phyloP scores from a whole-genome alignment of 2,113 vertebrate genomes.

The Neopipo cinnamomea region DNA sequence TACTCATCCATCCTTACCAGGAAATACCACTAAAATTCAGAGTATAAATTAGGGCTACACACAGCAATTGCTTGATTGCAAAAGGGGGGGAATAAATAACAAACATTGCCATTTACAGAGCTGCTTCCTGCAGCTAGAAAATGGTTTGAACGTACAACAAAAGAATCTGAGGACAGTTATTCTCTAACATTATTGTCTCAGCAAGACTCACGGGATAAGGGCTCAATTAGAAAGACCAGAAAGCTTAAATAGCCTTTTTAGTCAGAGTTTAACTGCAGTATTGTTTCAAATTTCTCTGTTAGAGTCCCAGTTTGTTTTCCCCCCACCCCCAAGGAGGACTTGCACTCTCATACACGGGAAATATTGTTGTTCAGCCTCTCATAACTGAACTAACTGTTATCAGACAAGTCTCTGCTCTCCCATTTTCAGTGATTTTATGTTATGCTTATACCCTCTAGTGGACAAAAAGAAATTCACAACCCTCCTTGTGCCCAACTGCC shows the following conservation, averaged over 20 bases:
- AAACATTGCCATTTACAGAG: background rate
- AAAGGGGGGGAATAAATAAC: background rate
- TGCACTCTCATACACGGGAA: background rate
- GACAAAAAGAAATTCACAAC: background rate
- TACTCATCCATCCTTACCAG: background rate
- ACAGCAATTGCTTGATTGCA: background rate
- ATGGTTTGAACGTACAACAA: background rate
- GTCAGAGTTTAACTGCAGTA: background rate
- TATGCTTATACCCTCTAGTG: slow-evolving; percentile 34
- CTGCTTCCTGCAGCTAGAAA: background rate
- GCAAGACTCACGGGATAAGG: background rate
- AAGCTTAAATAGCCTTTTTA: background rate
- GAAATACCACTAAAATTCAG: background rate
- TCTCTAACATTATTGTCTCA: background rate
- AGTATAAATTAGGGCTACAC: background rate
- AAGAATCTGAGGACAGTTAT: background rate
- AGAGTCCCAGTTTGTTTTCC: background rate
- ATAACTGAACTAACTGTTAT: background rate
- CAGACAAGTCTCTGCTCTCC: background rate
- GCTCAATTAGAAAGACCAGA: background rate
- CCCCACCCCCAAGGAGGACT: background rate
- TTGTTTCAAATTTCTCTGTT: background rate
- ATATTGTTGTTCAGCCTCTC: background rate
- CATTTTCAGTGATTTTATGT: background rate
- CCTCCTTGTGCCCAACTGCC: background rate